Conservation (phyloP, 2,797 vertebrate species). For the Pangasius larnaudii region DNA sequence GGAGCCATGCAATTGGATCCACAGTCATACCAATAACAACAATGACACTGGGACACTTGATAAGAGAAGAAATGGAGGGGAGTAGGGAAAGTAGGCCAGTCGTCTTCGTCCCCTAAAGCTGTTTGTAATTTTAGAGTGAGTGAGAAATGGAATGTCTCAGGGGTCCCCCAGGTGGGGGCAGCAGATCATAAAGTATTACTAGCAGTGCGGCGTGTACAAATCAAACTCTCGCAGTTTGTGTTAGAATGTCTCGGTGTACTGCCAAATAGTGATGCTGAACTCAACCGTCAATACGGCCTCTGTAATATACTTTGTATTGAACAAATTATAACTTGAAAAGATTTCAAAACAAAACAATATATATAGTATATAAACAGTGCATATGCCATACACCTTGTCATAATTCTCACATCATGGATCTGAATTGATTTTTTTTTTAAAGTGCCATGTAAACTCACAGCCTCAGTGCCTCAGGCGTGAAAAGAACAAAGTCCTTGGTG, state of each 20-base stretch:
- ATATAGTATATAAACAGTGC: background rate
- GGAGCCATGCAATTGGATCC: constrained; percentile 41
- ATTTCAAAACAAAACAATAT: background rate
- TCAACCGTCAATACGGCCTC: constrained; percentile 19
- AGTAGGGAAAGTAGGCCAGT: constrained; percentile 15
- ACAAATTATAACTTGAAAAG: background rate
- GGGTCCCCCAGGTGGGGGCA: constrained; percentile 63
- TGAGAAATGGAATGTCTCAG: constrained; percentile 48
- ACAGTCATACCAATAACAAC: constrained; percentile 44
- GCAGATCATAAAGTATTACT: constrained; percentile 55
- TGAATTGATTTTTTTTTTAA: background rate
- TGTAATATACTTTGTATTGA: background rate
- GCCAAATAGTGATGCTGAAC: constrained; percentile 48
- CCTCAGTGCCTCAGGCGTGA: constrained; percentile 26
- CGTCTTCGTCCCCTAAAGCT: constrained; percentile 37
- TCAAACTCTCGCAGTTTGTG: constrained; percentile 51
- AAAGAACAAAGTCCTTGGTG: constrained; percentile 42
- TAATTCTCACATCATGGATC: background rate
- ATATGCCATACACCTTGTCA: background rate
- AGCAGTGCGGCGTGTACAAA: constrained; percentile 1
- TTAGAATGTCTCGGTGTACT: constrained; percentile 53
- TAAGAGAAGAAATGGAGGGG: constrained; percentile 32
- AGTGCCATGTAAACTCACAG: background rate
- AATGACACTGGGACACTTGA: constrained; percentile 45
- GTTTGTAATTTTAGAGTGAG: constrained; percentile 52